phyloP scores from a whole-genome alignment of 1,140 invertebrate species.

The Ips typographus region DNA sequence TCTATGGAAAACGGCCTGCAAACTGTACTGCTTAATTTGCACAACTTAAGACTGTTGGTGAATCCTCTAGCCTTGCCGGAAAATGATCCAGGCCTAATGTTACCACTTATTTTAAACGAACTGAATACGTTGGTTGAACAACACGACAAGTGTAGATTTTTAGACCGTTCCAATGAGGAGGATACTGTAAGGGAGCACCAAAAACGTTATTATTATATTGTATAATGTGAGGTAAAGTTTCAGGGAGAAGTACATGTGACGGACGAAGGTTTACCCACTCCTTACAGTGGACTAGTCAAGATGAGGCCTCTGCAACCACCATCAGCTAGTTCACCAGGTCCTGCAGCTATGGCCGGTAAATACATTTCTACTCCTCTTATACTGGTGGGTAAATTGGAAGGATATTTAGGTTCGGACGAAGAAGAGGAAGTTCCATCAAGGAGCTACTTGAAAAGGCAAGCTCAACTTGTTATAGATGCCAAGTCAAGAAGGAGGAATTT shows the following conservation, averaged over 20 bases:
- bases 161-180: conserved; percentile 25
- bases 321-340: conserved; percentile 41
- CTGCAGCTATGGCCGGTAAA: conserved; percentile 18
- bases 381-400: background rate
- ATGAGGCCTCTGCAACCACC: conserved; percentile 45
- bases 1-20: conserved; percentile 33
- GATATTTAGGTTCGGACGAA: conserved; percentile 64
- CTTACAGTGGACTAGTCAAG: conserved; percentile 46
- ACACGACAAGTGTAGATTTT: conserved; percentile 9
- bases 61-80: conserved; percentile 36
- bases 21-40: conserved; percentile 26
- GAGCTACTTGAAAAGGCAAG: conserved; percentile 76
- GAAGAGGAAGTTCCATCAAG: conserved; percentile 82
- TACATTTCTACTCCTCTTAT: conserved; percentile 31
- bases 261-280: conserved; percentile 39
- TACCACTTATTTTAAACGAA: conserved; percentile 28
- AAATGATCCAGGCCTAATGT: conserved; percentile 19
- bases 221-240: background rate
- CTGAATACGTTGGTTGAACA: conserved; percentile 26
- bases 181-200: background rate
- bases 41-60: conserved; percentile 33
- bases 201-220: background rate
- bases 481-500: conserved; percentile 72
- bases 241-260: conserved; percentile 14
- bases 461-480: conserved; percentile 79